These are phyloP conservation scores for Tenodera sinensis DNA, from an alignment of 2,888 invertebrate species.

Conservation along the genomic window DNA sequence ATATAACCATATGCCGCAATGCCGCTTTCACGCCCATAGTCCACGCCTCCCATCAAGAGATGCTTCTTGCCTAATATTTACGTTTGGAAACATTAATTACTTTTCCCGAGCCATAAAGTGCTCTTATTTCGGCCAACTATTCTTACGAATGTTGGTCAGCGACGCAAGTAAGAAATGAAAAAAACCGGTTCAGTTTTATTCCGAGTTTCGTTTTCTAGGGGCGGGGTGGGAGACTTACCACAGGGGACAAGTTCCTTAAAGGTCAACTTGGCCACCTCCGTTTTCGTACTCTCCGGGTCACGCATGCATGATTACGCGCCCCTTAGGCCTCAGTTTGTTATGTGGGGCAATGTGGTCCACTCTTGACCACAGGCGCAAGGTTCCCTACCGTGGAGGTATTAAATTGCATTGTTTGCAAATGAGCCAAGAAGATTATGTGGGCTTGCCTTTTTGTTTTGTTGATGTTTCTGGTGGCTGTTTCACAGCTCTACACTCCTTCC, in stretches of 20 bases:
- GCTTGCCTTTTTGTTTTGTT: neutral
- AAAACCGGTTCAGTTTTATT: neutral
- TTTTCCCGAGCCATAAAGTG: neutral
- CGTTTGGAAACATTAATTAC: neutral
- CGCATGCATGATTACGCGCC: neutral
- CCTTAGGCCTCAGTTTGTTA: neutral
- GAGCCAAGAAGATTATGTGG: neutral
- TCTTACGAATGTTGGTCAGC: neutral
- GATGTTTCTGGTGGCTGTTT: neutral
- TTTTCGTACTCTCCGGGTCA: neutral
- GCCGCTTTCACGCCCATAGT: neutral
- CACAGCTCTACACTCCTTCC: neutral
- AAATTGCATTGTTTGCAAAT: neutral
- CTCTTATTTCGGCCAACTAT: neutral
- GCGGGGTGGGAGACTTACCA: neutral
- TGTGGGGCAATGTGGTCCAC: neutral
- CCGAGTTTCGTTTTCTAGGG: neutral
- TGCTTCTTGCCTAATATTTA: neutral
- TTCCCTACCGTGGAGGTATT: neutral
- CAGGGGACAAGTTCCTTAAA: neutral
- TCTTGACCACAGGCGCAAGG: neutral
- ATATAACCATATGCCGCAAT: neutral
- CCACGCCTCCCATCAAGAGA: neutral
- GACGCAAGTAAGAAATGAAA: neutral
- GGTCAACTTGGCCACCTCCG: neutral